Evolutionary conservation across 2,797 vertebrate species (phyloP).

Genomic region (Eptatretus atami): DNA sequence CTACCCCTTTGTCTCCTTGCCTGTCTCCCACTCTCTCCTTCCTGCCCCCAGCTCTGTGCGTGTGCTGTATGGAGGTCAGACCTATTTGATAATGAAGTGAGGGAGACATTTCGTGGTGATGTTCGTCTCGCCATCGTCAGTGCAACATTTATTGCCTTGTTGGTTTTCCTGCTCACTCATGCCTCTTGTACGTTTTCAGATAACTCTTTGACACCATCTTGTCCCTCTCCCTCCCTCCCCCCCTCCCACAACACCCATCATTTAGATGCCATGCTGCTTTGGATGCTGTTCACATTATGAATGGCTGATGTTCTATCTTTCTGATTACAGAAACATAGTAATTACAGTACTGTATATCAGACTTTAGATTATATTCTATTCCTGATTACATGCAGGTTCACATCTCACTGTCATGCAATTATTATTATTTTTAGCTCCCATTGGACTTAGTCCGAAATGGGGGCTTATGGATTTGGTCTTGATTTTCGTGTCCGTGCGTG

Average conservation of each 20-base stretch:
- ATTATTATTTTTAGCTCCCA: no score
- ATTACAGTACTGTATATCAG: no score
- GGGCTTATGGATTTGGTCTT: no score
- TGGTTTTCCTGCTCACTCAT: constrained; percentile 74
- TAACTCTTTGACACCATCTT: no score
- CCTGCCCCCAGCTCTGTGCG: constrained; percentile 40
- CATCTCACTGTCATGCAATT: no score
- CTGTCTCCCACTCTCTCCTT: constrained; percentile 1
- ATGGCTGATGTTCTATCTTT: no score
- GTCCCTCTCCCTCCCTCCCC: not conserved
- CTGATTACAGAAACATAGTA: no score
- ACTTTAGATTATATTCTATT: no score
- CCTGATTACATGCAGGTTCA: no score
- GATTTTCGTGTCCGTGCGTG: no score
- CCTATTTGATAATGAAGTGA: constrained; percentile 79
- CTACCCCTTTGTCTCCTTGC: constrained; percentile 6
- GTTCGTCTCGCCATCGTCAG: constrained; percentile 81
- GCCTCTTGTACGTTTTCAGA: constrained; percentile 33
- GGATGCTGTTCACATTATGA: no score
- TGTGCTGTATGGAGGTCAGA: constrained; percentile 68
- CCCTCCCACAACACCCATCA: not conserved
- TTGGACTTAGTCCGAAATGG: no score
- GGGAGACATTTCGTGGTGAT: constrained; percentile 72
- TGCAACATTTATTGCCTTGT: constrained; percentile 47
- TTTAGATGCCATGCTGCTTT: not conserved